phyloP scores from a whole-genome alignment of 1,140 invertebrate genomes.

The Aphelenchoides fujianensis region DNA sequence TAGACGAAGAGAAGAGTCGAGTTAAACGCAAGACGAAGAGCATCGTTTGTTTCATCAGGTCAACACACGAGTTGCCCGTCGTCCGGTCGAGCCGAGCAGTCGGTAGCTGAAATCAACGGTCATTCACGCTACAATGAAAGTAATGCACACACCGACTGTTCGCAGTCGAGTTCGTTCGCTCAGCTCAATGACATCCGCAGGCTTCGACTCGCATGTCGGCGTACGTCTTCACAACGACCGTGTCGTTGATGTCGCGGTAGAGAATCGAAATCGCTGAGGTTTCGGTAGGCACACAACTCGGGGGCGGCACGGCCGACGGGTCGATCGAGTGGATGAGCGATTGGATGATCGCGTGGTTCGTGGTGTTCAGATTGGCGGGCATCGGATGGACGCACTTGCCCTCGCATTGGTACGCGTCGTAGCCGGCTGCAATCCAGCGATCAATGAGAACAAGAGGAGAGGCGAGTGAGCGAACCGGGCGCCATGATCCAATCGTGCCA shows the following conservation, averaged over 20 bases:
- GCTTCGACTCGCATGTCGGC: conserved; percentile 89
- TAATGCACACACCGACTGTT: neutral
- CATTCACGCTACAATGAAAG: neutral
- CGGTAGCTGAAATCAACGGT: too few relatives aligned
- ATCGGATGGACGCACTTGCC: conserved; percentile 90
- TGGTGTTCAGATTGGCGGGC: conserved; percentile 86
- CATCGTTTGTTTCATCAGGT: too few relatives aligned
- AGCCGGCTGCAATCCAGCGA: conserved; percentile 68
- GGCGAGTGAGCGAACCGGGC: conserved; percentile 67
- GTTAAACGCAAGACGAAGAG: too few relatives aligned
- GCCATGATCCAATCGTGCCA: conserved; percentile 99
- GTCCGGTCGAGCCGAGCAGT: neutral
- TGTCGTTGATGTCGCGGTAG: conserved; percentile 85
- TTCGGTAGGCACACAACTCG: conserved; percentile 79
- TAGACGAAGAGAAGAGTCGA: too few relatives aligned
- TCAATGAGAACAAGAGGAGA: too few relatives aligned
- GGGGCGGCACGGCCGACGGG: conserved; percentile 80
- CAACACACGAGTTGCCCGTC: too few relatives aligned
- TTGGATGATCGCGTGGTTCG: conserved; percentile 97
- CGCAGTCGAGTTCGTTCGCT: neutral
- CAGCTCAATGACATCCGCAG: conserved; percentile 83
- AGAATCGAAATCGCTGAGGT: conserved; percentile 79
- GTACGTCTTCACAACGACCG: conserved; percentile 91
- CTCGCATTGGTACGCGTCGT: conserved; percentile 89
- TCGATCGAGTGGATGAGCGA: conserved; percentile 75